Evolutionary conservation across 53 echinoderm and acorn worm genomes (phyloP), one percentile per base, ranked within the genome.

Genomic region (Holothuria leucospilota): DNA sequence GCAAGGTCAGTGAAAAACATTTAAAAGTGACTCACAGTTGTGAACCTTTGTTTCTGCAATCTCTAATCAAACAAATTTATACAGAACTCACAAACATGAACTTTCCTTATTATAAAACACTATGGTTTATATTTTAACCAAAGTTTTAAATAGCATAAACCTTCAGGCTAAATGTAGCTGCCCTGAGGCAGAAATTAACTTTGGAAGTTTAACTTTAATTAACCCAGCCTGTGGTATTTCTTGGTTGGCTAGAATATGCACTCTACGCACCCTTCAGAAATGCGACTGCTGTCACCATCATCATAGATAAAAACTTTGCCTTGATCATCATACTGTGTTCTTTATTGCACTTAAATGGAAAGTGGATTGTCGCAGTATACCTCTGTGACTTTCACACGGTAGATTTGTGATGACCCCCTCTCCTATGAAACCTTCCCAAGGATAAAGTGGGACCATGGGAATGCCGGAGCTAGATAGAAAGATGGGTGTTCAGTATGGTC

Each of bases 291-390:
- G 15, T 71, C 39, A 71, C 39, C 2, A 16, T 34, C 71, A 71
- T 39, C 71, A 71, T 71, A 71, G 29, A 34, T 38, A 29, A 30
- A 71, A 34, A 71, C 71, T 71, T 28, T 34, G 30, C 71, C 71
- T n/a, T 71, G 71, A 8, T 71, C 71, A 39, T 30, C 71, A 34
- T 30, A 18, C 13, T 71, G 38, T n/a, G 8, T 71, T 34, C 34
- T 0, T 15, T 30, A 71, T n/a, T 71, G 71, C 0, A 70, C 30
- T 70, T 70, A 20, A 25, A 29, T 5, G 8, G 71, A n/a, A 13
- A 71, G 71, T 71, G 71, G 39, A 10, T 18, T 29, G 20, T 39
- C 71, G 6, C 8, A 21, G 15, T 71, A 15, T 8, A 34, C 71
- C 9, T 71, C 39, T 71, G 38, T 70, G 12, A 70, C 71, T 70